A percentile compares a stretch with the other conserved stretches of the same genome.
Conservation (phyloP, 64 coral and sea anemone genomes). For the Actinia tenebrosa region DNA sequence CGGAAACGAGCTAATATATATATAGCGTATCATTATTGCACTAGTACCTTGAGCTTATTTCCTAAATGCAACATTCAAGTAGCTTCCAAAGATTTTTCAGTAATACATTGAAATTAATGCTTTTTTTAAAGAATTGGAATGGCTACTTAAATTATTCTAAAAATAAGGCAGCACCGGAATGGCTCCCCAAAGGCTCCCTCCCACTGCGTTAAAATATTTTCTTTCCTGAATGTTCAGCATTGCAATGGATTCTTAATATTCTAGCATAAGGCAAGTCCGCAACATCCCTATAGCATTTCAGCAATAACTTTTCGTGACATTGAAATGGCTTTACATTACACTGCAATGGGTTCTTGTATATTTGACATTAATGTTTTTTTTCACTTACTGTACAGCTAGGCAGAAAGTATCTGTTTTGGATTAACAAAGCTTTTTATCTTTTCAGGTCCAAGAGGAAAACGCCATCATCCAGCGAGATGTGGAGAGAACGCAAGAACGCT, state of each 20-base stretch:
- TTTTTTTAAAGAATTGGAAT: neutral
- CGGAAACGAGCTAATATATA: neutral
- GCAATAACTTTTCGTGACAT: too few relatives aligned
- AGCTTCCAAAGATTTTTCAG: neutral
- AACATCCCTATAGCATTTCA: too few relatives aligned
- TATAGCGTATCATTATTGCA: neutral
- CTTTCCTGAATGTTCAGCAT: too few relatives aligned
- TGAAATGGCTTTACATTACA: neutral
- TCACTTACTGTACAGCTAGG: too few relatives aligned
- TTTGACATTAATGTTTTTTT: too few relatives aligned
- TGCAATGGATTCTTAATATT: too few relatives aligned
- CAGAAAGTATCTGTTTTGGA: neutral
- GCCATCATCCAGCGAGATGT: constrained; percentile 29
- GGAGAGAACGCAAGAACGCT: constrained; percentile 34
- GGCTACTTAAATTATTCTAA: neutral
- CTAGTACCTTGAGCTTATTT: neutral
- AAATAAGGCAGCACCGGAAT: too few relatives aligned
- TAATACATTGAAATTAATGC: too few relatives aligned
- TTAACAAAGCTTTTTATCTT: neutral
- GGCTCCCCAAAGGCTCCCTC: too few relatives aligned
- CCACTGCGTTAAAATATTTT: too few relatives aligned
- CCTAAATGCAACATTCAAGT: neutral
- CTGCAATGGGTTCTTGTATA: neutral
- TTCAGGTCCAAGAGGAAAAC: constrained; percentile 39
- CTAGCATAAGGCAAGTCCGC: too few relatives aligned